phyloP scores from a whole-genome alignment of 1,140 invertebrate genomes.

The Drosophila nannoptera region DNA sequence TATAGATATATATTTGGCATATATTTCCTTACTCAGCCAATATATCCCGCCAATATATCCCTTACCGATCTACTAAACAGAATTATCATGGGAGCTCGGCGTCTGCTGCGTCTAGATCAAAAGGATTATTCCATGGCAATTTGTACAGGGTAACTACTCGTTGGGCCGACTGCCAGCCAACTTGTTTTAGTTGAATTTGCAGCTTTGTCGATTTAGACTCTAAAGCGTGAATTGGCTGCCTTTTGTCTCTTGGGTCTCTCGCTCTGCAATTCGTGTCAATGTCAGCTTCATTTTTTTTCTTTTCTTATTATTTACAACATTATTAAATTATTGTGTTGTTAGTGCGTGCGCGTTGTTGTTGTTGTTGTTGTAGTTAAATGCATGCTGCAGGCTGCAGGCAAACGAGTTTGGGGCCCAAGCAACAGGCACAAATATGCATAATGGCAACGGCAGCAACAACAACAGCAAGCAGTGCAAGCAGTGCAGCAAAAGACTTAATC shows the following conservation, averaged over 20 bases:
- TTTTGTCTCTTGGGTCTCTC: conserved; percentile 16
- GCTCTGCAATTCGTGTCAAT: conserved; percentile 71
- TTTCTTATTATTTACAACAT: conserved; percentile 39
- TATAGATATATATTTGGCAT: not conserved
- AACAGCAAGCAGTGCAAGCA: conserved; percentile 41
- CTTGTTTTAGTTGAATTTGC: conserved; percentile 22
- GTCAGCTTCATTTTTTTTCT: conserved; percentile 62
- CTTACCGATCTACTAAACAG: no score
- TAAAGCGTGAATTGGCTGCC: conserved; percentile 54
- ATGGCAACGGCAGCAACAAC: conserved; percentile 22
- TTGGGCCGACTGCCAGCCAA: not conserved
- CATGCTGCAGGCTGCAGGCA: conserved; percentile 4
- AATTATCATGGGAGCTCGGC: no score
- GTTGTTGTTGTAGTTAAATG: conserved; percentile 12
- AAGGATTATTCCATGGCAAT: no score
- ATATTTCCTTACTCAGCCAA: no score
- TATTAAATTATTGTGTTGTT: conserved; percentile 18
- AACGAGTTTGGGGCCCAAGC: conserved; percentile 52
- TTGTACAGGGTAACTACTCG: conserved; percentile 12
- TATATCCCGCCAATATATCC: no score
- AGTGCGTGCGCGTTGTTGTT: no score
- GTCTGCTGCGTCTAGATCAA: no score
- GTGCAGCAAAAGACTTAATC: conserved; percentile 40
- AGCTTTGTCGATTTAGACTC: conserved; percentile 58
- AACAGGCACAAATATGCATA: conserved; percentile 24